Conservation (phyloP, 2,888 invertebrate species). For the Apomyelois bistriatella region DNA sequence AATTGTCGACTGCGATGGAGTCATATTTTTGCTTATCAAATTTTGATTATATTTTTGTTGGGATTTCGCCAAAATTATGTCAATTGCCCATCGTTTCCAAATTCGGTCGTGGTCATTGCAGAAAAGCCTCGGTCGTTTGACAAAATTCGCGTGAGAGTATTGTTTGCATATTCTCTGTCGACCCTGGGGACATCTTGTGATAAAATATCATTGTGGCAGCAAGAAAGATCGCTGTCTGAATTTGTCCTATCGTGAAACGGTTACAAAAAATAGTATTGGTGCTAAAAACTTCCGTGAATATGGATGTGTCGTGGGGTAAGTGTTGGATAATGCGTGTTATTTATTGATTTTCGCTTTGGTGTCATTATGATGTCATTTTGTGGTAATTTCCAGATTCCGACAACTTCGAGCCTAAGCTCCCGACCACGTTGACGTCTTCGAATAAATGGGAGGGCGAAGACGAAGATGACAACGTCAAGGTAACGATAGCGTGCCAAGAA, state of each 20-base stretch:
- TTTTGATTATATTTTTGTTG: slow-evolving; percentile 70
- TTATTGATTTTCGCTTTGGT: slow-evolving; percentile 30
- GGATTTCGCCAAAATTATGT: slow-evolving; percentile 76
- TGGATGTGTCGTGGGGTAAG: slow-evolving; percentile 88
- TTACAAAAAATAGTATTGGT: slow-evolving; percentile 63
- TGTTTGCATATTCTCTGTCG: slow-evolving; percentile 64
- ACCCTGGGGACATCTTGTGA: slow-evolving; percentile 79
- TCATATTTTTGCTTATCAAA: slow-evolving; percentile 74
- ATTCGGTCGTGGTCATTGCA: slow-evolving; percentile 68
- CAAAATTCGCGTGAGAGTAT: slow-evolving; percentile 67
- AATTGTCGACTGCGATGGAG: slow-evolving; percentile 79
- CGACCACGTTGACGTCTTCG: slow-evolving; percentile 76
- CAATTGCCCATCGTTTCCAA: slow-evolving; percentile 69
- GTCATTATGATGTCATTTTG: slow-evolving; percentile 40
- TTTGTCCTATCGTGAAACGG: slow-evolving; percentile 69
- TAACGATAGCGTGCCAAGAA: slow-evolving; percentile 67
- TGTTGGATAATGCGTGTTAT: slow-evolving; percentile 28
- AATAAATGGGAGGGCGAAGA: slow-evolving; percentile 95
- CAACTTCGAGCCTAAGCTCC: slow-evolving; percentile 84
- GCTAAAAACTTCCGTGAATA: slow-evolving; percentile 65
- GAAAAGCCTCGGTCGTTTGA: slow-evolving; percentile 75
- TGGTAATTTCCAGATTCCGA: slow-evolving; percentile 83
- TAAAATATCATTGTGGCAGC: slow-evolving; percentile 65
- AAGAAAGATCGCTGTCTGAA: slow-evolving; percentile 56
- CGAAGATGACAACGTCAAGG: slow-evolving; percentile 92